Evolutionary conservation across 2,888 invertebrate genomes (phyloP).

Genomic region (Auanema sp.): DNA sequence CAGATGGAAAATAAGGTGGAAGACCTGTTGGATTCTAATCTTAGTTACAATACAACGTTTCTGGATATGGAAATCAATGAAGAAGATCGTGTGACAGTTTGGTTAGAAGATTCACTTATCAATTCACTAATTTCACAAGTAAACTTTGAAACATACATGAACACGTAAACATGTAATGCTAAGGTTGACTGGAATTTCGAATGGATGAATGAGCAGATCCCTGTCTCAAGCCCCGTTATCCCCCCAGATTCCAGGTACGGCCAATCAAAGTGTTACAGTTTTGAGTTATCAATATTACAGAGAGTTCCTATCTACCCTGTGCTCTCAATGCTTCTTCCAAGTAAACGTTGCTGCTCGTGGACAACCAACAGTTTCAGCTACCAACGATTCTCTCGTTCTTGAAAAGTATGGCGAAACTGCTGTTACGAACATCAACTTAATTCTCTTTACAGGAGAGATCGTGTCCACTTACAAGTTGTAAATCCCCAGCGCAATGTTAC

Average conservation of each 20-base stretch:
- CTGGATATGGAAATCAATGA: constrained; percentile 43
- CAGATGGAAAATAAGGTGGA: constrained; percentile 1
- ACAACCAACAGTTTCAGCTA: constrained; percentile 49
- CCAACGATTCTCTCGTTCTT: constrained; percentile 51
- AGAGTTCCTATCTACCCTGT: constrained; percentile 57
- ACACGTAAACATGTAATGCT: not conserved
- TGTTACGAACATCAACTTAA: too few relatives aligned
- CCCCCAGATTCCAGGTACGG: constrained; percentile 43
- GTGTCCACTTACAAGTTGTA: constrained; percentile 54
- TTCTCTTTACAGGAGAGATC: constrained; percentile 48
- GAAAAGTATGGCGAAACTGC: constrained; percentile 60
- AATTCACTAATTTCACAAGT: constrained; percentile 59
- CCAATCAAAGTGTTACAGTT: not conserved
- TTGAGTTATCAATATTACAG: too few relatives aligned
- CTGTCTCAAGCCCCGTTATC: constrained; percentile 51
- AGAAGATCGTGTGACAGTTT: constrained; percentile 48
- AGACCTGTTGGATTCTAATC: not conserved
- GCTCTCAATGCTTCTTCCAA: constrained; percentile 59
- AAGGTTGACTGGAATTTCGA: constrained; percentile 58
- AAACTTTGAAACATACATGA: not conserved
- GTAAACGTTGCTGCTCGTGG: constrained; percentile 59
- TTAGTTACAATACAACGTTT: constrained; percentile 23
- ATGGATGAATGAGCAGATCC: constrained; percentile 61
- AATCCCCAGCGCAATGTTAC: constrained; percentile 54
- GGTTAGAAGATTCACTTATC: constrained; percentile 58